Conservation (phyloP, 2,888 invertebrate species). For the Lymantria dispar region DNA sequence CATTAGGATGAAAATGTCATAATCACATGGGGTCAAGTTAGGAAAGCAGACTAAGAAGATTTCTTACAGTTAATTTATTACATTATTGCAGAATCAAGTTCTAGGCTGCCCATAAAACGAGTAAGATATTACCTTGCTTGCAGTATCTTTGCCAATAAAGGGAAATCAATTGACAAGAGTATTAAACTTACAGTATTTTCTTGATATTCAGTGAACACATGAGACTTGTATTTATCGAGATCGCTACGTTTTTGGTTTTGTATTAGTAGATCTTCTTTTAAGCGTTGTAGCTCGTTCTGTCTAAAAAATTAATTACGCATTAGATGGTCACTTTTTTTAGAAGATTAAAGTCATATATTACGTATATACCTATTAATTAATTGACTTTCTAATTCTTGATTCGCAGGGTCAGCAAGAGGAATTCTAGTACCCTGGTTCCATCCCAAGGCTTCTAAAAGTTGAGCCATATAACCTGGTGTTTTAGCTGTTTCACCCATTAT, state of each 20-base stretch:
- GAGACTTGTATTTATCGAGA: constrained; percentile 66
- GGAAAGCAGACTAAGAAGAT: too few species aligned
- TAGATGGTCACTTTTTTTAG: background rate
- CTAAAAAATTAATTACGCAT: constrained; percentile 41
- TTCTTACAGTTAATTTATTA: too few species aligned
- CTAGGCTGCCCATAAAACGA: too few species aligned
- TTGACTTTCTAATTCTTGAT: constrained; percentile 69
- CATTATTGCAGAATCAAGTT: too few species aligned
- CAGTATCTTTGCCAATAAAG: too few species aligned
- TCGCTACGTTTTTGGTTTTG: constrained; percentile 69
- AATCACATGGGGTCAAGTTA: too few species aligned
- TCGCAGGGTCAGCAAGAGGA: constrained; percentile 90
- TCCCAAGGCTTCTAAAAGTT: constrained; percentile 86
- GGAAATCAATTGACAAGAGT: background rate
- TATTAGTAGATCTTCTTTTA: constrained; percentile 60
- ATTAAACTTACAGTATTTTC: constrained; percentile 67
- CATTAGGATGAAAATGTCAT: too few species aligned
- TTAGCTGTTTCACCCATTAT: constrained; percentile 48
- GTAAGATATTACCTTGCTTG: too few species aligned
- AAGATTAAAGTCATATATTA: background rate
- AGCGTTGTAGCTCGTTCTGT: constrained; percentile 68
- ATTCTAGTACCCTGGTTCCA: constrained; percentile 90
- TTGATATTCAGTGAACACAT: constrained; percentile 72
- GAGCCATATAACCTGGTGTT: constrained; percentile 77
- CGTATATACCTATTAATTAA: constrained; percentile 59